Conservation (phyloP, 2,113 vertebrate species). For the Arenaria interpres region DNA sequence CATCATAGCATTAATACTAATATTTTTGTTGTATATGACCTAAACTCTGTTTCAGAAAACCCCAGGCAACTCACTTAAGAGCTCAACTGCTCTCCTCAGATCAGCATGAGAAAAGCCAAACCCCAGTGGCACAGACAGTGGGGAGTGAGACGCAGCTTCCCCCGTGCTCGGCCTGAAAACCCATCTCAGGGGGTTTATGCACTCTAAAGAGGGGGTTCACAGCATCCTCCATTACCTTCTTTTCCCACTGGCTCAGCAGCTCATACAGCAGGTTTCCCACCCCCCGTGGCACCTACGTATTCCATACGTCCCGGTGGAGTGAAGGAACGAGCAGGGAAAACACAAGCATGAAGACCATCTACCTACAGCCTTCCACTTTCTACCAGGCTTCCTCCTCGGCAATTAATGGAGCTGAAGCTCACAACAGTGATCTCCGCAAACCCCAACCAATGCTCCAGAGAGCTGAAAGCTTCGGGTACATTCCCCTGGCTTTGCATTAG, state of each 20-base stretch:
- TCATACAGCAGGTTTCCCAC: not conserved
- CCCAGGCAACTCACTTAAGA: not conserved
- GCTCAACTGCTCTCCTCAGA: not conserved
- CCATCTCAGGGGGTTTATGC: not conserved
- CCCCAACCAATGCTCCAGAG: not conserved
- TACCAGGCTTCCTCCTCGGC: not conserved
- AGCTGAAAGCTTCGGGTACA: not conserved
- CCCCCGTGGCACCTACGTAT: not conserved
- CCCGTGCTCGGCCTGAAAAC: not conserved
- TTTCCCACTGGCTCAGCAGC: not conserved
- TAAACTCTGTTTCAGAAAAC: not conserved
- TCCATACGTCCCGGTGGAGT: fast-evolving
- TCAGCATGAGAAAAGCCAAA: not conserved
- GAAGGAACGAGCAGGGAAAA: not conserved
- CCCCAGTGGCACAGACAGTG: not conserved
- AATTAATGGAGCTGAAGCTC: not conserved
- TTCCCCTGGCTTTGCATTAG: not conserved
- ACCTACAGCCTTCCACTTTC: no score
- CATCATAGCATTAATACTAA: not conserved
- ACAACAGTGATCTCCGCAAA: not conserved
- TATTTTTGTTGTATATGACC: not conserved
- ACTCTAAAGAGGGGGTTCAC: not conserved
- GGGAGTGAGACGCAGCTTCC: not conserved
- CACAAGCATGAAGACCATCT: not conserved
- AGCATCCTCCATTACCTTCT: not conserved